These are phyloP conservation scores for Graptemys geographica DNA, from an alignment of 2,797 vertebrate species.

Conservation along the genomic window DNA sequence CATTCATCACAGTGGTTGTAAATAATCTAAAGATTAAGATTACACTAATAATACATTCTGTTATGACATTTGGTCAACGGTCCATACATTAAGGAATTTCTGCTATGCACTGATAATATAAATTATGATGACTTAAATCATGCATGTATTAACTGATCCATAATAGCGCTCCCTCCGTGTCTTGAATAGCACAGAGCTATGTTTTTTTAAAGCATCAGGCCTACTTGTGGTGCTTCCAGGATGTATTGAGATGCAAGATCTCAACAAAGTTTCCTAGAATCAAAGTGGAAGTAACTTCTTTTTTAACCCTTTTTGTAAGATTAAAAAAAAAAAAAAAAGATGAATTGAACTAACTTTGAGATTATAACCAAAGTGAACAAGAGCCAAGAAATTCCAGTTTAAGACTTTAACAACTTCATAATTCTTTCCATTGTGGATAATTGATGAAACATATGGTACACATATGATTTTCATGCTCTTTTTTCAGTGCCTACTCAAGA, in stretches of 20 bases:
- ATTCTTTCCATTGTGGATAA: neutral
- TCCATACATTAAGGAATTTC: neutral
- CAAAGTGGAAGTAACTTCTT: neutral
- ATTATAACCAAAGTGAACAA: neutral
- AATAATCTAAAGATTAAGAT: neutral
- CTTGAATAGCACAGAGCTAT: neutral
- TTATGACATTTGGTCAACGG: neutral
- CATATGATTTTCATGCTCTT: neutral
- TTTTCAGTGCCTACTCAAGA: neutral
- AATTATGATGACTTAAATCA: neutral
- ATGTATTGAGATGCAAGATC: neutral
- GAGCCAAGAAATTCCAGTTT: neutral
- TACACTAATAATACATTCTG: neutral
- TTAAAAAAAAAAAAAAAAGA: neutral
- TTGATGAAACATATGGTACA: neutral
- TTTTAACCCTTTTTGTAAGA: neutral
- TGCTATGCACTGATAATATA: neutral
- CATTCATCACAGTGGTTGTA: neutral
- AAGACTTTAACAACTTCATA: neutral
- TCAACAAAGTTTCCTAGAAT: neutral
- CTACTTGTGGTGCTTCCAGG: neutral
- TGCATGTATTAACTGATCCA: neutral
- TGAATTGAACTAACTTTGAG: neutral
- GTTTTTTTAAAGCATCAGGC: neutral
- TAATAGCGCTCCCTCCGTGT: neutral